Percentiles rank a stretch among this genome's conserved stretches.
phyloP scores from a whole-genome alignment of 2,113 vertebrate genomes.

The Ciconia boyciana region DNA sequence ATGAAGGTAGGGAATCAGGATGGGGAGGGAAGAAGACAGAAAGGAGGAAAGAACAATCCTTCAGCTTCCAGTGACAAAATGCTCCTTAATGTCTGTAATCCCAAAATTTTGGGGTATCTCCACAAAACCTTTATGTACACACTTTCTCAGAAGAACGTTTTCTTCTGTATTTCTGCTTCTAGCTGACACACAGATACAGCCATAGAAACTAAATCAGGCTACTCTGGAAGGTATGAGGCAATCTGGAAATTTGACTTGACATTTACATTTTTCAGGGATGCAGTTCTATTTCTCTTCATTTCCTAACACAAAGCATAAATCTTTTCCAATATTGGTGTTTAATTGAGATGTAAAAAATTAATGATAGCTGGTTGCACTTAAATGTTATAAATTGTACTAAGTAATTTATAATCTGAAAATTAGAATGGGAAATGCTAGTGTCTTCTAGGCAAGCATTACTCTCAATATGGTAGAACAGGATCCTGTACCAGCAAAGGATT shows the following conservation, averaged over 20 bases:
- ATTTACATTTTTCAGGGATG: not conserved
- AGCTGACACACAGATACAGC: not conserved
- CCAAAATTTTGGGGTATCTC: not conserved
- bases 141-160: not conserved
- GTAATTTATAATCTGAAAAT: slow-evolving; percentile 11
- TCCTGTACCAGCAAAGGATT: not conserved
- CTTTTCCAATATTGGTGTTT: not conserved
- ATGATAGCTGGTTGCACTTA: not conserved
- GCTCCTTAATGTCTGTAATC: not conserved
- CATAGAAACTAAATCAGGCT: not conserved
- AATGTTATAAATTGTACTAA: not conserved
- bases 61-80: not conserved
- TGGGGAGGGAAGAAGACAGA: not conserved
- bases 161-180: not conserved
- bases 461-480: not conserved
- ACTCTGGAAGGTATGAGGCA: not conserved
- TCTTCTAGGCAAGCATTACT: not conserved
- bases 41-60: not conserved
- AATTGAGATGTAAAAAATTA: slow-evolving; percentile 1
- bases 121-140: not conserved
- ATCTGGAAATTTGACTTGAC: not conserved
- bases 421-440: not conserved
- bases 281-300: not conserved
- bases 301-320: not conserved
- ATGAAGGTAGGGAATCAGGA: not conserved